Percentiles rank a stretch among this genome's conserved stretches.
Conservation (phyloP, 2,888 invertebrate species). For the Thereva nobilitata region DNA sequence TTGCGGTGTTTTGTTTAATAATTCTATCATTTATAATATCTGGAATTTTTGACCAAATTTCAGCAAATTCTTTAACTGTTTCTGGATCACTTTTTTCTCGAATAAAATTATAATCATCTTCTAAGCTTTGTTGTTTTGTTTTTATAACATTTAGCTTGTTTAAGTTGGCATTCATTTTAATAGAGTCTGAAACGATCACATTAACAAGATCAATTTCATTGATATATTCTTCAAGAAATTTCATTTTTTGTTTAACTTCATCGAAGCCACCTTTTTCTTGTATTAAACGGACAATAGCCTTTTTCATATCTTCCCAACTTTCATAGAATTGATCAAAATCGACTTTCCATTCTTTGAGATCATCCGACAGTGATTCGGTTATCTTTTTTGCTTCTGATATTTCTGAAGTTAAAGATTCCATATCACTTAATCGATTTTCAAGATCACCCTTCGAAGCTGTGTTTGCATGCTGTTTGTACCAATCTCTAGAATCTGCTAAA, state of each 20-base stretch:
- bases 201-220: constrained; percentile 44
- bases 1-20: constrained; percentile 57
- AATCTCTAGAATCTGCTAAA: constrained; percentile 56
- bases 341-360: constrained; percentile 53
- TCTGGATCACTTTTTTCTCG: constrained; percentile 44
- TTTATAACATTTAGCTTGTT: constrained; percentile 50
- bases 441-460: constrained; percentile 52
- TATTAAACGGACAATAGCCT: constrained; percentile 52
- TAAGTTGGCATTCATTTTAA: constrained; percentile 53
- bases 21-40: constrained; percentile 53
- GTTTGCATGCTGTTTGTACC: constrained; percentile 57
- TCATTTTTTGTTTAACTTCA: constrained; percentile 52
- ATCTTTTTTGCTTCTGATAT: constrained; percentile 52
- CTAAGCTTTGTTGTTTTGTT: constrained; percentile 49
- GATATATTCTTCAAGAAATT: constrained; percentile 49
- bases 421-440: constrained; percentile 55
- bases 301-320: constrained; percentile 58
- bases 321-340: constrained; percentile 57
- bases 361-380: constrained; percentile 49
- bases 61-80: constrained; percentile 48
- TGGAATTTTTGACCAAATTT: constrained; percentile 53
- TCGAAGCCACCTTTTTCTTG: constrained; percentile 62
- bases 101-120: constrained; percentile 47
- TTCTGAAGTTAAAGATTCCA: constrained; percentile 56
- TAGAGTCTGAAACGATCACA: constrained; percentile 50